phyloP scores from a whole-genome alignment of 2,797 vertebrate genomes.

The Artibeus lituratus region DNA sequence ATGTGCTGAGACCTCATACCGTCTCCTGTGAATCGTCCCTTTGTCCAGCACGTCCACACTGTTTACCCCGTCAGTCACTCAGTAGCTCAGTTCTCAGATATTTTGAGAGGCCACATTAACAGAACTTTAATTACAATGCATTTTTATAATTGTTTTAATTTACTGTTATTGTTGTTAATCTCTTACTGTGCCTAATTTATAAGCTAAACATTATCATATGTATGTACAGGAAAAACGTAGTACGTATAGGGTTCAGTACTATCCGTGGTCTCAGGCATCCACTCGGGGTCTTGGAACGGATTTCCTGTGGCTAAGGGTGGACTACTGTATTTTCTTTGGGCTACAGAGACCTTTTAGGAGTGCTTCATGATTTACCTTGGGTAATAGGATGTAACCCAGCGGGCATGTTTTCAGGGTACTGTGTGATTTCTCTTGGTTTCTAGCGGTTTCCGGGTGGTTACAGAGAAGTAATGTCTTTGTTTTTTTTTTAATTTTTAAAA shows the following conservation, averaged over 20 bases:
- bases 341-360: neutral
- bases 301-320: neutral
- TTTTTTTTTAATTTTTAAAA: too few species aligned
- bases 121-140: neutral
- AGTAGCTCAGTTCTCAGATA: neutral
- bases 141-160: neutral
- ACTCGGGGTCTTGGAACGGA: neutral
- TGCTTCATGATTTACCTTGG: neutral
- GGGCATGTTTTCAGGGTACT: neutral
- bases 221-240: neutral
- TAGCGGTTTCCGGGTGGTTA: neutral
- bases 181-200: neutral
- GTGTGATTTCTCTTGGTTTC: conserved; percentile 9
- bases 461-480: neutral
- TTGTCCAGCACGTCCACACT: neutral
- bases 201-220: neutral
- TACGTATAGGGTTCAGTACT: neutral
- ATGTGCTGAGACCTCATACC: neutral
- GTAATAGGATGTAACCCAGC: conserved; percentile 30
- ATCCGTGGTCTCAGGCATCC: neutral
- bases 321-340: neutral
- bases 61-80: neutral
- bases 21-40: neutral
- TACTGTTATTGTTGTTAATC: neutral
- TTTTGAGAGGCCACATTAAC: neutral